Evolutionary conservation across 1,140 invertebrate species (phyloP).

Genomic region (Cydia amplana): DNA sequence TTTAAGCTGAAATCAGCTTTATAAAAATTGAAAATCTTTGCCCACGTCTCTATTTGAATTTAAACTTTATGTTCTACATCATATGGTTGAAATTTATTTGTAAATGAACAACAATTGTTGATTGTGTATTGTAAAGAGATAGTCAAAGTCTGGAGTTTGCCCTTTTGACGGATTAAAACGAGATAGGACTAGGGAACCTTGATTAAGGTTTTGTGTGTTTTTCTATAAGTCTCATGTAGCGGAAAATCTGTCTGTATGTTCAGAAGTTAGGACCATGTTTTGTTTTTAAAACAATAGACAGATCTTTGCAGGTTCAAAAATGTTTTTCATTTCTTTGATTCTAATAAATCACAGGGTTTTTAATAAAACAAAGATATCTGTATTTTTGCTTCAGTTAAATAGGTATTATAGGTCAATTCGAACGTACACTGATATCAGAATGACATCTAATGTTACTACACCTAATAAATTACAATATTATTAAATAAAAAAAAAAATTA

Average conservation of each 20-base stretch:
- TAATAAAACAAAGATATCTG: too few relatives aligned
- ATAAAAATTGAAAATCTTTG: neutral
- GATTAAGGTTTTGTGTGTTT: conserved; percentile 25
- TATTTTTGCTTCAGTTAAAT: too few relatives aligned
- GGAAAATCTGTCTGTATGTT: neutral
- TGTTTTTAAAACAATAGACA: neutral
- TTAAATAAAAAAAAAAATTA: too few relatives aligned
- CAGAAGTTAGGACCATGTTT: neutral
- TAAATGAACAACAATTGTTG: neutral
- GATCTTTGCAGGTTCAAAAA: neutral
- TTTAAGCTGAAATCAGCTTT: neutral
- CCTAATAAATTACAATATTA: too few relatives aligned
- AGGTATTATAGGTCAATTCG: too few relatives aligned
- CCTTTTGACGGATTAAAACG: conserved; percentile 27
- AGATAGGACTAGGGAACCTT: neutral
- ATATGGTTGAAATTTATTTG: neutral
- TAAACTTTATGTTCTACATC: neutral
- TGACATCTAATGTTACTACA: too few relatives aligned
- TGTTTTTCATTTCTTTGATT: too few relatives aligned
- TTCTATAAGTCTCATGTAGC: neutral
- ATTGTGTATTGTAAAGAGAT: neutral
- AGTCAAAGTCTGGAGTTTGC: conserved; percentile 7
- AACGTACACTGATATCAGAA: too few relatives aligned
- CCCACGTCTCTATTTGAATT: neutral
- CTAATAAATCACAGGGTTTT: too few relatives aligned